Evolutionary conservation across 2,113 vertebrate genomes (phyloP), one percentile per base, ranked within the genome.

Genomic region (Dinomys branickii): DNA sequence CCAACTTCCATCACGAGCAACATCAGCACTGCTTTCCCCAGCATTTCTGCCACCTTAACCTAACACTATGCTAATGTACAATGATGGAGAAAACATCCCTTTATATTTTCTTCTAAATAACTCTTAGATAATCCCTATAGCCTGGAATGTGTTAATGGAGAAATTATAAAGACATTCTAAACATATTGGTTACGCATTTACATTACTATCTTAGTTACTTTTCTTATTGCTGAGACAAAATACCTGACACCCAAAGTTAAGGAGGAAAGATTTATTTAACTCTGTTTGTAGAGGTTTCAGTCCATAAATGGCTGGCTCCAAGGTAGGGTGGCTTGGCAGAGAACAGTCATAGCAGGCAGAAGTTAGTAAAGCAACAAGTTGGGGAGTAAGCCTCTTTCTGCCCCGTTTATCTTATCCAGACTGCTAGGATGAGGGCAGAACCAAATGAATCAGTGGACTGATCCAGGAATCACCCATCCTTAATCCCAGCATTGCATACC

Each of bases 1-100:
- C 38, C 8, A 52, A 35, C 16, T 2, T 12, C 2, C 3, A 9
- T 0, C 1, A 52, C 38, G 41, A 59, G 69, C 28, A 5, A 30
- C 59, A n/a, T 47, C 1, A 88, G 12, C 7, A n/a, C 17, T 20
- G 52, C n/a, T 9, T 80, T 85, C 10, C 30, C 33, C 22, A 17
- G 44, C 22, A 91, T 7, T 35, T 22, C 10, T 52, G n/a, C 90
- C n/a, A 44, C 89, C 26, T 52, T 4, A 26, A 63, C 26, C 26
- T 92, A 65, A 65, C 8, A 38, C 52, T 54, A 24, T 38, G 13
- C 71, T 58, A 83, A 90, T 12, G 56, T 33, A 7, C 77, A 67
- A 17, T 7, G 6, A 65, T 17, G 24, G 24, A 28, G 58, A 75
- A 61, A 44, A 38, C 7, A 10, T 6, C 4, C 11, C 16, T 69